Base-by-base conservation (phyloP, 2,113 vertebrate genomes). In the Propithecus coquereli region DNA sequence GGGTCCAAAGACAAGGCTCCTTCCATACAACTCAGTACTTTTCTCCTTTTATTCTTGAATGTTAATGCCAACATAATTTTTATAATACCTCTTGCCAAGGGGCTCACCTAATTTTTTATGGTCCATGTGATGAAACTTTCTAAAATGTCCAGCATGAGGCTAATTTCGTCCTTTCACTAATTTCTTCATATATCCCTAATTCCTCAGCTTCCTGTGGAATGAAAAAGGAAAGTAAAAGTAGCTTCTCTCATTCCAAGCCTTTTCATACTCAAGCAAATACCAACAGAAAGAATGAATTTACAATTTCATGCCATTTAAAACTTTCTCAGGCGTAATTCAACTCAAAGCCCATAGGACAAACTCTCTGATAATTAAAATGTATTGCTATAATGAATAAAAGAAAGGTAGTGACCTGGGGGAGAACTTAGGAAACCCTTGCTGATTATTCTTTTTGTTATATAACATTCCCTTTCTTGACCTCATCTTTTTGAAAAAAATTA, bases 341-440 rank as follows among this genome's bases (percentile, higher is more conserved):
- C 37, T 94, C 50, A 91, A 86, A 97, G 87, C 74, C 68, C 45
- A 80, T 1, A 86, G 57, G 40, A 47, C 50, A 95, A 91, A 74
- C 17, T 79, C 63, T 81, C 10, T 50, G 70, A 96, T 87, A 86
- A 93, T 91, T 95, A 89, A 96, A 94, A 85, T 84, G 30, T 91
- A 91, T 25, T 88, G 65, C 70, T 43, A 87, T 8, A 96, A 93
- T 76, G 50, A 94, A 32, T 89, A 86, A 94, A 57, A 95, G 68
- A 91, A 95, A 90, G 45, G 37, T 82, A 27, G 30, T 43, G 12
- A 90, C 73, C 40, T 50, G 16, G 34, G n/a, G 37, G 9, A 95
- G 86, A 90, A 93, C 30, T 87, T 40, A 81, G 8, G 8, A 95
- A 94, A 73, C n/a, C 34, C 66, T 13, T 83, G 45, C 45, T 91